Percentiles rank a stretch among this genome's conserved stretches.
These are phyloP conservation scores for Phalera bucephala DNA, from an alignment of 2,888 invertebrate genomes.

Conservation along the genomic window DNA sequence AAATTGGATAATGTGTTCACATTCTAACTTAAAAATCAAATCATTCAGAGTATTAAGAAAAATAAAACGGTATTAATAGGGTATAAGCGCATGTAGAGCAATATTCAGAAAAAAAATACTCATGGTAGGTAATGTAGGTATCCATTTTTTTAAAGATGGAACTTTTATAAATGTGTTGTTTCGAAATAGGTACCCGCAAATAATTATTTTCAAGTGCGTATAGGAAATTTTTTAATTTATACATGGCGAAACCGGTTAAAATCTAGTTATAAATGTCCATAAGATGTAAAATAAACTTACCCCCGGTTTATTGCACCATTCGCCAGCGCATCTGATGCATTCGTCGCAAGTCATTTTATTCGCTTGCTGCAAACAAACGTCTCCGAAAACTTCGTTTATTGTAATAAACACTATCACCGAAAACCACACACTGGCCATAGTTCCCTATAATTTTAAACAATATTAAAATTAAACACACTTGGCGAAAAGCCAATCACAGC, in stretches of 20 bases:
- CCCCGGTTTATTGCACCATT: slow-evolving; percentile 57
- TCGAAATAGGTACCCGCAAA: no score
- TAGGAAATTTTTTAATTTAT: no score
- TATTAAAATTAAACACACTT: slow-evolving; percentile 4
- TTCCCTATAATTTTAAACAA: slow-evolving; percentile 23
- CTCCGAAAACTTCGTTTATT: slow-evolving; percentile 50
- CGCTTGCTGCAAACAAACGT: slow-evolving; percentile 31
- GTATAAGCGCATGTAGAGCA: no score
- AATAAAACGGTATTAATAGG: no score
- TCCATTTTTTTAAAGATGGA: no score
- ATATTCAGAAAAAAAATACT: no score
- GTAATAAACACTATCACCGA: slow-evolving; percentile 53
- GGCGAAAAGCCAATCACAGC: neutral
- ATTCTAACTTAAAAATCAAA: no score
- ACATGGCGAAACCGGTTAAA: neutral
- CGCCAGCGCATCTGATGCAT: slow-evolving; percentile 60
- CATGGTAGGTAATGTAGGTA: no score
- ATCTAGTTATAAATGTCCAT: neutral
- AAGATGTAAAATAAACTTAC: slow-evolving; percentile 32
- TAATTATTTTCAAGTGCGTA: no score
- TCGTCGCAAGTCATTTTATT: slow-evolving; percentile 51
- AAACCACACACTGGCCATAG: slow-evolving; percentile 60
- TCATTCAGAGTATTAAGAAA: no score
- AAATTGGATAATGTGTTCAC: no score
- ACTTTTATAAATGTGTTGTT: no score